These are phyloP conservation scores for Nineta flava DNA, from an alignment of 2,888 invertebrate genomes.

Conservation along the genomic window DNA sequence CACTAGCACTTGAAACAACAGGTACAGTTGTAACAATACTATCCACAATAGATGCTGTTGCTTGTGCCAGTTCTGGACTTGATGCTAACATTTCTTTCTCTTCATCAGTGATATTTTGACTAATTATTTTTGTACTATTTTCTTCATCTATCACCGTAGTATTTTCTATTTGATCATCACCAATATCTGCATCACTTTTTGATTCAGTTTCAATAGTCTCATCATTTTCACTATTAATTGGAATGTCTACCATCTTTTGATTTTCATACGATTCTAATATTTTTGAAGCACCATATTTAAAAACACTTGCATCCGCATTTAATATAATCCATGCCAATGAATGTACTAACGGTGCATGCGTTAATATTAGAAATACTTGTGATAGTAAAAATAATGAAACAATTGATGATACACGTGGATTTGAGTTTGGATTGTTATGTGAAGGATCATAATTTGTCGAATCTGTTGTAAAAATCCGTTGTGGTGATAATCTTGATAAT, in stretches of 20 bases:
- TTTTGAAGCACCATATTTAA: constrained; percentile 50
- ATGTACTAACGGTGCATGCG: constrained; percentile 79
- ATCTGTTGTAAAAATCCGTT: not conserved
- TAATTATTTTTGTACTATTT: constrained; percentile 10
- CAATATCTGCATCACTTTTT: not conserved
- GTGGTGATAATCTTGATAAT: constrained; percentile 9
- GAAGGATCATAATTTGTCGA: constrained; percentile 24
- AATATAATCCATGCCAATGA: constrained; percentile 81
- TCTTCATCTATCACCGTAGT: not conserved
- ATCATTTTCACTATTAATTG: constrained; percentile 2
- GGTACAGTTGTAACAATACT: not conserved
- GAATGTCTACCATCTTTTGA: constrained; percentile 2
- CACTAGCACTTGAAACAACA: constrained; percentile 9
- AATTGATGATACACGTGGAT: constrained; percentile 62
- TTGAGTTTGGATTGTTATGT: constrained; percentile 17
- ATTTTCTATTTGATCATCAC: not conserved
- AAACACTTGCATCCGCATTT: constrained; percentile 59
- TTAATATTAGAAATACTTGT: constrained; percentile 88
- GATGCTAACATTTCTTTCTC: constrained; percentile 51
- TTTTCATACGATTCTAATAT: constrained; percentile 48
- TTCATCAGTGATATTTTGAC: constrained; percentile 80
- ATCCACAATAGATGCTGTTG: constrained; percentile 13
- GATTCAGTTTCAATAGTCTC: constrained; percentile 2
- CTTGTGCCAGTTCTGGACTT: constrained; percentile 16
- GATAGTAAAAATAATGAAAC: constrained; percentile 83